These are phyloP conservation scores for Mustela nigripes DNA, from an alignment of 2,113 vertebrate genomes.

Conservation along the genomic window DNA sequence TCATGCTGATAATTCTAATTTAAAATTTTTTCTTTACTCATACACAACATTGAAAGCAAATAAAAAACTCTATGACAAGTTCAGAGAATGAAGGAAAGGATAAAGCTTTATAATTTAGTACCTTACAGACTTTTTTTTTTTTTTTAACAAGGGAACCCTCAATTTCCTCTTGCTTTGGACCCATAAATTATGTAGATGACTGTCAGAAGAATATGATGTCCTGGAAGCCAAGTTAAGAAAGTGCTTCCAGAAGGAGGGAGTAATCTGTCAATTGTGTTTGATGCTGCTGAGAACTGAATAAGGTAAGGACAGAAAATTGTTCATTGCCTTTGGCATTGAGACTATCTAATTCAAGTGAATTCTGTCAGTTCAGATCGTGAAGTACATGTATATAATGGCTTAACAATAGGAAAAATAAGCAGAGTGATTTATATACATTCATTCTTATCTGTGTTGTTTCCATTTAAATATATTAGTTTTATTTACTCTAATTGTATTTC, in stretches of 20 bases:
- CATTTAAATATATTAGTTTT: background rate
- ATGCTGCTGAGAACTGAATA: background rate
- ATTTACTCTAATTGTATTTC: conserved; percentile 10
- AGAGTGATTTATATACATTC: background rate
- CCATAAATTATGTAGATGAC: background rate
- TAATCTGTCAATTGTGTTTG: background rate
- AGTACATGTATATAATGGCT: background rate
- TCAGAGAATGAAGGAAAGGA: background rate
- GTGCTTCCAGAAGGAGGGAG: background rate
- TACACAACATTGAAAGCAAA: background rate
- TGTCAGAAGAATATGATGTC: background rate
- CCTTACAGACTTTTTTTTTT: background rate
- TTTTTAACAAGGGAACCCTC: background rate
- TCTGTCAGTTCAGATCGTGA: background rate
- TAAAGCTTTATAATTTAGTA: background rate
- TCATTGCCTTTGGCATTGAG: background rate
- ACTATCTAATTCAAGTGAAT: background rate
- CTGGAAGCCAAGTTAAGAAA: background rate
- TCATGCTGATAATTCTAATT: background rate
- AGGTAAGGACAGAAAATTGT: background rate
- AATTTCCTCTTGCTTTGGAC: background rate
- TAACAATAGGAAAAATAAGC: background rate
- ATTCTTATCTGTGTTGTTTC: conserved; percentile 25
- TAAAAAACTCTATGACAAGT: background rate
- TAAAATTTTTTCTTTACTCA: background rate